Conservation (phyloP, 2,797 vertebrate species). For the Acipenser transmontanus region DNA sequence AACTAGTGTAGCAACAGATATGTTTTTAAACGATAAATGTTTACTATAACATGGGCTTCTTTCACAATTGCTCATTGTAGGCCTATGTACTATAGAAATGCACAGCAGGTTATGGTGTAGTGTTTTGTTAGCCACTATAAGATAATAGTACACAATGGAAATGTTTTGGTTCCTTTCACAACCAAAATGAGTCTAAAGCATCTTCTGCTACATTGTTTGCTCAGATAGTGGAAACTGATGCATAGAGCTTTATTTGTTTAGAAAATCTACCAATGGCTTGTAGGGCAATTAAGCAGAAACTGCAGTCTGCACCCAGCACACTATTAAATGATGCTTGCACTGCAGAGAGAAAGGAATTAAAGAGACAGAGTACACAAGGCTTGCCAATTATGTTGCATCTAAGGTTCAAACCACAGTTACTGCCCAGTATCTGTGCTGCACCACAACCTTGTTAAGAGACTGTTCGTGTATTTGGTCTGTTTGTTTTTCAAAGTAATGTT, state of each 20-base stretch:
- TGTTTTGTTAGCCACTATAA: no score
- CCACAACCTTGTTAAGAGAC: background rate
- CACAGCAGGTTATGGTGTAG: no score
- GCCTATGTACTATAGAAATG: no score
- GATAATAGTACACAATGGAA: no score
- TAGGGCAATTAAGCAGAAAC: slow-evolving; percentile 32
- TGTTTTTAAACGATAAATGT: no score
- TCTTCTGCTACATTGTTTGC: no score
- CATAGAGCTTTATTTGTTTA: slow-evolving; percentile 40
- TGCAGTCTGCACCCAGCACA: slow-evolving; percentile 32
- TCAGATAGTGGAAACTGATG: slow-evolving; percentile 43
- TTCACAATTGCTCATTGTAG: no score
- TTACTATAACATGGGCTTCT: no score
- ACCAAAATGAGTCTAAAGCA: no score
- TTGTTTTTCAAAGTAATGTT: background rate
- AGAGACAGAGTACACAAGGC: slow-evolving; percentile 33
- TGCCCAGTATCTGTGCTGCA: background rate
- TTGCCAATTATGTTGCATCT: slow-evolving; percentile 49
- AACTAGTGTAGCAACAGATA: no score
- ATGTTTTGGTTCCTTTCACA: no score
- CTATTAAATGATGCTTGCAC: slow-evolving; percentile 48
- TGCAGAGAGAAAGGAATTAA: slow-evolving; percentile 28
- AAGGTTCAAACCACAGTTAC: slow-evolving; percentile 21
- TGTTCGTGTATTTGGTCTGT: background rate
- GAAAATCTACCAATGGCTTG: slow-evolving; percentile 31